These are phyloP conservation scores for Phrynocephalus guinanensis DNA, from an alignment of 2,797 vertebrate species.

Conservation along the genomic window DNA sequence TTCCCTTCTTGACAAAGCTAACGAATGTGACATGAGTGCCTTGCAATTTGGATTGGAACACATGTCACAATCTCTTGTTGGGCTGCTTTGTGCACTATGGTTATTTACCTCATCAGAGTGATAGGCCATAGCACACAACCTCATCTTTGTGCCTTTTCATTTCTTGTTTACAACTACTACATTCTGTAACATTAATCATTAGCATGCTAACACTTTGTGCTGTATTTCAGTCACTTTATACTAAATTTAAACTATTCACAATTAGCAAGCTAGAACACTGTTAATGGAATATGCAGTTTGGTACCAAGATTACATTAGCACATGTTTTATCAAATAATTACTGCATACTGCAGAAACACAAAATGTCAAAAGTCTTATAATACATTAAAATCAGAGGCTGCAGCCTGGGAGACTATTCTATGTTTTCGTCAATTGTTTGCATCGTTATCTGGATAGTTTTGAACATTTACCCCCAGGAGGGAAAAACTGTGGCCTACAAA, in stretches of 20 bases:
- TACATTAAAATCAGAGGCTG: not conserved
- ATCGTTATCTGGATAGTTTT: conserved; percentile 17
- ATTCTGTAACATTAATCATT: conserved; percentile 8
- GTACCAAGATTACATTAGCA: conserved; percentile 1
- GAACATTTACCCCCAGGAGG: conserved; percentile 21
- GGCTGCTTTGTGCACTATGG: not conserved
- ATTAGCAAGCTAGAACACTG: conserved; percentile 29
- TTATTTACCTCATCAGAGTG: not conserved
- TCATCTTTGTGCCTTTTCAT: not conserved
- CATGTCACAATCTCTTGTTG: not conserved
- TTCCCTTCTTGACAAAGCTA: not conserved
- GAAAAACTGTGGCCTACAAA: not conserved
- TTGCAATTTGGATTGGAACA: not conserved
- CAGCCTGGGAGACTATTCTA: conserved; percentile 1
- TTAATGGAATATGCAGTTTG: conserved; percentile 30
- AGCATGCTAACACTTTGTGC: conserved; percentile 7
- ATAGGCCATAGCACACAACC: not conserved
- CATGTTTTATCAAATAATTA: conserved; percentile 11
- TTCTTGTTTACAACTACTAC: conserved; percentile 24
- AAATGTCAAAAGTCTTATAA: not conserved
- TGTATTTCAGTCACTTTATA: conserved; percentile 35
- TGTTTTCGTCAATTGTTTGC: not conserved
- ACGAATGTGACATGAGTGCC: not conserved
- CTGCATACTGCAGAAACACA: conserved; percentile 15
- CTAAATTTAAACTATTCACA: conserved; percentile 36